These are phyloP conservation scores for Alligator sinensis DNA, from an alignment of 2,113 vertebrate species.

Conservation along the genomic window DNA sequence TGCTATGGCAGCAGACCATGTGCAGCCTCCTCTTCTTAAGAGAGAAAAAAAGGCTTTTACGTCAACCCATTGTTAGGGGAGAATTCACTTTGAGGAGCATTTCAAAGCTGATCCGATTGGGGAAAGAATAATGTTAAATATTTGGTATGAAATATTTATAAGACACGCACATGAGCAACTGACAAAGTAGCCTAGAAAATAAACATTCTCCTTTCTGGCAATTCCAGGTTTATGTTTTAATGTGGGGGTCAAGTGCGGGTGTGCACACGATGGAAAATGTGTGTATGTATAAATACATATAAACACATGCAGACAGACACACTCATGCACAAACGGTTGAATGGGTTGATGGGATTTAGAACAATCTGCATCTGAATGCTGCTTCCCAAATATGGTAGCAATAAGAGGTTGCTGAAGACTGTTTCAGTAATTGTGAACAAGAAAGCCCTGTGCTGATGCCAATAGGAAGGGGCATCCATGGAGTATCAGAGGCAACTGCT, in stretches of 20 bases:
- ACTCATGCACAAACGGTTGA: constrained; percentile 69
- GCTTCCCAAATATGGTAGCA: constrained; percentile 76
- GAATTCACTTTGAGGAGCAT: constrained; percentile 83
- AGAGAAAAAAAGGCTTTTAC: constrained; percentile 78
- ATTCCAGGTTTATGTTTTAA: constrained; percentile 49
- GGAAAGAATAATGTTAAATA: constrained; percentile 84
- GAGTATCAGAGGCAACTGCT: not conserved
- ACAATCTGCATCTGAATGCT: constrained; percentile 95
- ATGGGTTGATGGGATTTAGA: constrained; percentile 86
- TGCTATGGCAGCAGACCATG: constrained; percentile 84
- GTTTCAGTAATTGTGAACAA: constrained; percentile 71
- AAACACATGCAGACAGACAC: constrained; percentile 19
- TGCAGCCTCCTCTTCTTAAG: constrained; percentile 79
- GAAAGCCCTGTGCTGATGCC: constrained; percentile 51
- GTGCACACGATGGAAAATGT: not conserved
- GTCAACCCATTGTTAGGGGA: constrained; percentile 85
- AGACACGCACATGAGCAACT: constrained; percentile 70
- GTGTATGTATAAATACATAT: constrained; percentile 56
- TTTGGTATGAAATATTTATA: constrained; percentile 91
- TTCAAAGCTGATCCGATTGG: constrained; percentile 84
- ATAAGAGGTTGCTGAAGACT: constrained; percentile 79
- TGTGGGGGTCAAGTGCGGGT: constrained; percentile 11
- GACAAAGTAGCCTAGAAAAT: constrained; percentile 80
- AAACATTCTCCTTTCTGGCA: constrained; percentile 62
- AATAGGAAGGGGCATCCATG: not conserved